Conservation (phyloP, 2,888 invertebrate genomes). For the Xanthorhoe designata region DNA sequence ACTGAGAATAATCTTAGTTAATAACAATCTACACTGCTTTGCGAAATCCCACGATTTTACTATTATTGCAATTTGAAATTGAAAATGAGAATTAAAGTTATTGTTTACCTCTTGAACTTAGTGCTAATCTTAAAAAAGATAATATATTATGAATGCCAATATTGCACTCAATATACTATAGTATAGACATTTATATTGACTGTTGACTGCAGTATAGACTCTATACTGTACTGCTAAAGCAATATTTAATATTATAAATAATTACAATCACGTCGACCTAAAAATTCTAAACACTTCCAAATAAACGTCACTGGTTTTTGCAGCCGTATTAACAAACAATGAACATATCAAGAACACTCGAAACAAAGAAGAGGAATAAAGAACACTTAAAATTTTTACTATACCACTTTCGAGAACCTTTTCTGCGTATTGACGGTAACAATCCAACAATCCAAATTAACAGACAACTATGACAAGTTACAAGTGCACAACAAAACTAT, state of each 20-base stretch:
- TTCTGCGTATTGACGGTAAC: conserved; percentile 72
- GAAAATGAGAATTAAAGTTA: too few relatives aligned
- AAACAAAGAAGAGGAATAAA: conserved; percentile 60
- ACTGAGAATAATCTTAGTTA: too few relatives aligned
- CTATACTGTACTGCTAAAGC: conserved; percentile 14
- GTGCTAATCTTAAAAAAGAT: too few relatives aligned
- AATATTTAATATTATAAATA: conserved; percentile 9
- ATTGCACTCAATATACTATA: not conserved
- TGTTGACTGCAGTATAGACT: too few relatives aligned
- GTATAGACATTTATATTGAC: too few relatives aligned
- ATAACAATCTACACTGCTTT: too few relatives aligned
- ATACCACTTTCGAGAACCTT: conserved; percentile 61
- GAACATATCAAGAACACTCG: conserved; percentile 40
- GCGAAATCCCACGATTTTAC: too few relatives aligned
- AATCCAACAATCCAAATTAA: conserved; percentile 71
- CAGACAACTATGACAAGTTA: conserved; percentile 82
- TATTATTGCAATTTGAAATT: too few relatives aligned
- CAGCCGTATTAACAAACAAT: conserved; percentile 46
- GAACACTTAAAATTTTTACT: conserved; percentile 59
- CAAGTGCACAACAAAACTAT: conserved; percentile 69
- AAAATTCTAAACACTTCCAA: conserved; percentile 20
- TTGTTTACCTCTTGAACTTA: too few relatives aligned
- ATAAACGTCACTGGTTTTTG: conserved; percentile 35
- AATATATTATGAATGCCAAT: too few relatives aligned
- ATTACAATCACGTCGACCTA: conserved; percentile 6